Evolutionary conservation across 2,888 invertebrate genomes (phyloP), one percentile per base, ranked within the genome.

Genomic region (Pseudococcus jackbeardsleyi): DNA sequence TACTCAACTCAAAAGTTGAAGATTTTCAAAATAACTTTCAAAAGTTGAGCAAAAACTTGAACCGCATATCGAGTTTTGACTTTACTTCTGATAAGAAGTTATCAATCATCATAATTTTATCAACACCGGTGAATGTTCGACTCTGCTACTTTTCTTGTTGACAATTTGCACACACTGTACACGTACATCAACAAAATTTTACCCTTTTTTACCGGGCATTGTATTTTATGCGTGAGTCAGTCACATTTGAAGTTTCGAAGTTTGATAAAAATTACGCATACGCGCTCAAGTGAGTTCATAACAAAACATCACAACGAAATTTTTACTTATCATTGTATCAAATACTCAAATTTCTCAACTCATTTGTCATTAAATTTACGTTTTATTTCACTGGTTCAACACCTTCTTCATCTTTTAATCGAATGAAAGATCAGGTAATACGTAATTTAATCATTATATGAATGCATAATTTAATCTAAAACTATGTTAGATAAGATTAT

Each of bases 311-410:
- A 33, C 3, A 33, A 33, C 26, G 26, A 33, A 33, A 59, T 19
- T 59, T 19, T 1, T 7, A 59, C 59, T 59, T 19, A 59, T 59
- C 59, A 59, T 59, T 19, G 59, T 59, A 59, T 59, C 9, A 59
- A 59, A 59, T 59, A 59, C 59, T 59, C 59, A 19, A 59, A 59
- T 59, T 59, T 59, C 11, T 19, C n/a, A 19, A 59, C 59, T 59
- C 59, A 59, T 19, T 59, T 19, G 59, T 59, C 59, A 59, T 59
- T 59, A 59, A 59, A 59, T 59, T 59, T 19, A 59, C 59, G 59
- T 59, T 59, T 19, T 59, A 59, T 19, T 59, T 19, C 59, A 19
- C 19, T 19, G 19, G 19, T 19, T 59, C 19, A 19, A 8, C 19
- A 19, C 19, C n/a, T 59, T 5, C 5, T 59, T n/a, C n/a, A 9